Base-by-base conservation (phyloP, 2,113 vertebrate species). In the Indri indri region DNA sequence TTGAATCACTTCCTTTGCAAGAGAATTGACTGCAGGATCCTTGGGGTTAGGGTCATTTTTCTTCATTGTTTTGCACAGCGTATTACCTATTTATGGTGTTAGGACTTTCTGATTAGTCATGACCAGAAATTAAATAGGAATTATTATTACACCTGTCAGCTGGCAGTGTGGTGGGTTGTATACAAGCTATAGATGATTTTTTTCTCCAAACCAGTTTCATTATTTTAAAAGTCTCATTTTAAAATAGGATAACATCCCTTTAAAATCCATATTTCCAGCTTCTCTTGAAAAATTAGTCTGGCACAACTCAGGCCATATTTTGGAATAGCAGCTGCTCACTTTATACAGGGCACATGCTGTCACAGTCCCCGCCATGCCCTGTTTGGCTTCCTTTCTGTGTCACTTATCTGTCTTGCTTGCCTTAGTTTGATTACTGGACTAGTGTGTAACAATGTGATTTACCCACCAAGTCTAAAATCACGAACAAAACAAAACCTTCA, bases 1-100 rank as follows among this genome's bases (percentile, higher is more conserved):
- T 98, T 98, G 98, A 97, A 98, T 98, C 98, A 98, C 98, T 98
- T 99, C 98, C 98, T 98, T 17, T 97, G 91, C 96, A 93, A 92
- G 98, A 97, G 82, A 97, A 92, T 92, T 96, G 47, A 81, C 84
- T 90, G 18, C 37, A 91, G 95, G 40, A 82, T 87, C 88, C 57
- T 80, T 65, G 45, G 76, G 73, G 25, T 73, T 68, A 61, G 77
- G 85, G 93, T 45, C 25, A 42, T 98, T 98, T 98, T 98, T 96
- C 96, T 34, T 95, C 97, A 96, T 98, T 95, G 95, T 98, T 97
- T 94, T 87, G 30, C 42, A 85, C 52, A 91, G 4, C 66, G 83
- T 70, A 50, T 87, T 95, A 95, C 96, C 91, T 98, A 70, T 97
- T 98, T 98, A 97, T 98, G 88, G 80, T 45, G 23, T 94, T 84